Evolutionary conservation across 2,888 invertebrate genomes (phyloP).

Genomic region (Cyclophora punctaria): DNA sequence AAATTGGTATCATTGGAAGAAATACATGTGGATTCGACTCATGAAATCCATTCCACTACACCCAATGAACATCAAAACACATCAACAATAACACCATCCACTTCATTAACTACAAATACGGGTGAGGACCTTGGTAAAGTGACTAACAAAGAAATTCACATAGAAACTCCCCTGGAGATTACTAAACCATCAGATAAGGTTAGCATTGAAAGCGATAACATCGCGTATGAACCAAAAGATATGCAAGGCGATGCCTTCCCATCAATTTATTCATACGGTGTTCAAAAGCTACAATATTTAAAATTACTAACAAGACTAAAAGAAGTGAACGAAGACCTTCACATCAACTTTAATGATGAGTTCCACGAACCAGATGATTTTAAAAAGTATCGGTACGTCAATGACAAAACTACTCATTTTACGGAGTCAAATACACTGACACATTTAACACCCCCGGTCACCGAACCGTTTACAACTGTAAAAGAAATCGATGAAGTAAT

Average conservation of each 20-base stretch:
- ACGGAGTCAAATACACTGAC: slow-evolving; percentile 4
- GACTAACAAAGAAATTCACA: slow-evolving; percentile 13
- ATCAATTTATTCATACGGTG: slow-evolving; percentile 56
- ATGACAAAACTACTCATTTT: slow-evolving; percentile 24
- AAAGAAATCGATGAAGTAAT: slow-evolving; percentile 24
- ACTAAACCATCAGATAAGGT: slow-evolving; percentile 16
- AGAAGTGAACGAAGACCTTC: slow-evolving; percentile 53
- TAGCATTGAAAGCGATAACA: slow-evolving; percentile 16
- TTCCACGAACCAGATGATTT: slow-evolving; percentile 34
- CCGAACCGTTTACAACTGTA: slow-evolving; percentile 26
- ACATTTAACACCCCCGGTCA: slow-evolving; percentile 16
- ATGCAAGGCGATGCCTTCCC: slow-evolving; percentile 64
- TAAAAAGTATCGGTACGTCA: slow-evolving; percentile 50
- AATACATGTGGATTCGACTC: slow-evolving; percentile 12
- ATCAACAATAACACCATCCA: slow-evolving; percentile 12
- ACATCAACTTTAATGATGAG: slow-evolving; percentile 49
- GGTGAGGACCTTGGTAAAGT: slow-evolving; percentile 18
- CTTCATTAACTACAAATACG: slow-evolving; percentile 10
- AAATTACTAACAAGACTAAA: slow-evolving; percentile 53
- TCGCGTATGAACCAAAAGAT: slow-evolving; percentile 57
- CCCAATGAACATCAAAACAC: neutral
- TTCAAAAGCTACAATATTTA: slow-evolving; percentile 58
- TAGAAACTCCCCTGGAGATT: slow-evolving; percentile 34
- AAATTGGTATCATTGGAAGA: slow-evolving; percentile 46
- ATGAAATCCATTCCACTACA: neutral